These are phyloP conservation scores for Monoplex corrugatus DNA, from an alignment of 2,888 invertebrate species.

Conservation along the genomic window DNA sequence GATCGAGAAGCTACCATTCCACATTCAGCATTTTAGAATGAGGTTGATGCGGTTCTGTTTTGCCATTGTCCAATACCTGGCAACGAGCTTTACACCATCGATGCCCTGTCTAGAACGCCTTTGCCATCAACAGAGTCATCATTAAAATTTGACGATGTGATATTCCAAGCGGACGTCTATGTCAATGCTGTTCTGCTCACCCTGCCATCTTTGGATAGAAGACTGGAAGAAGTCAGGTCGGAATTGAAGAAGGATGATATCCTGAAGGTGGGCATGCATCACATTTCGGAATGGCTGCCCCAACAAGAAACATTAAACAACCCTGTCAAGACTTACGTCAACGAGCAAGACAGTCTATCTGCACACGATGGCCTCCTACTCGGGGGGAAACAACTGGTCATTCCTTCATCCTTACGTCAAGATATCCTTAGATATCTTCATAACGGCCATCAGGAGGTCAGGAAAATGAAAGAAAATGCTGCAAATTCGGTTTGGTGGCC, in stretches of 20 bases:
- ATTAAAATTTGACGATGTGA: no score
- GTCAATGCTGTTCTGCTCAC: slow-evolving; percentile 21
- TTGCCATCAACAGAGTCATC: no score
- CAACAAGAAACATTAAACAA: not conserved
- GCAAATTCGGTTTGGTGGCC: not conserved
- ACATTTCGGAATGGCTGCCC: not conserved
- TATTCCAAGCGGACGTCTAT: not conserved
- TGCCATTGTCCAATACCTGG: no score
- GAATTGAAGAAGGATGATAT: not conserved
- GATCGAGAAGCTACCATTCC: slow-evolving; percentile 24
- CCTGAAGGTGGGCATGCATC: not conserved
- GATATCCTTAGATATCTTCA: not conserved
- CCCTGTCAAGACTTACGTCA: not conserved
- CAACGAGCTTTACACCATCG: no score
- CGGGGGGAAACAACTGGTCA: not conserved
- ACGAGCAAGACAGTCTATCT: not conserved
- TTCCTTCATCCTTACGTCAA: not conserved
- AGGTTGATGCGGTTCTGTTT: slow-evolving; percentile 19
- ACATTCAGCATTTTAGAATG: not conserved
- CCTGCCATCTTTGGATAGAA: not conserved
- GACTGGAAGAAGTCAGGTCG: slow-evolving; percentile 1
- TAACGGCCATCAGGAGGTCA: not conserved
- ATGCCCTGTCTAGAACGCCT: no score
- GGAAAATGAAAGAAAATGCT: not conserved
- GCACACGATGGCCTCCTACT: not conserved